phyloP scores from a whole-genome alignment of 2,797 vertebrate genomes.

The Gymnodraco acuticeps region DNA sequence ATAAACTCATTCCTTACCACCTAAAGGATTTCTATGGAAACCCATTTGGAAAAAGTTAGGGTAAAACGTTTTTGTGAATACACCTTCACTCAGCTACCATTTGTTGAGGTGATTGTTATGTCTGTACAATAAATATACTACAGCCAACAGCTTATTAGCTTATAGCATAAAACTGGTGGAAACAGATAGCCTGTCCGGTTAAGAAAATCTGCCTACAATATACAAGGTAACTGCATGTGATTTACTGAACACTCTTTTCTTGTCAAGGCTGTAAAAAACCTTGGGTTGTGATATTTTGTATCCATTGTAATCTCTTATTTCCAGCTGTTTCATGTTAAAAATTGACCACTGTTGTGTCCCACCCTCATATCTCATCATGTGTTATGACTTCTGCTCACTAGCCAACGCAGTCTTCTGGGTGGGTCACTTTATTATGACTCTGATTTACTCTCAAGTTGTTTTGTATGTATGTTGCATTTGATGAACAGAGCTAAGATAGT shows the following conservation, averaged over 20 bases:
- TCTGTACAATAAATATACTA: background rate
- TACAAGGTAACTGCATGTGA: background rate
- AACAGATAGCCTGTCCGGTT: background rate
- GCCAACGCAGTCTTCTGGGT: constrained; percentile 45
- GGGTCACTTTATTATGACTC: constrained; percentile 26
- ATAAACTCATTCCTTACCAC: background rate
- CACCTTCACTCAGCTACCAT: background rate
- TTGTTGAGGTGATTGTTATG: background rate
- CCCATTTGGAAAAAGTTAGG: background rate
- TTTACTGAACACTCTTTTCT: background rate
- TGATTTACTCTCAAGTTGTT: constrained; percentile 21
- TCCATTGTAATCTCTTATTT: constrained; percentile 16
- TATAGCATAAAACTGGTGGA: background rate
- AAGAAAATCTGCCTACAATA: background rate
- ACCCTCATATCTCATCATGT: constrained; percentile 38
- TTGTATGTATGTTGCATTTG: constrained; percentile 10
- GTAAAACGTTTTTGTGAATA: background rate
- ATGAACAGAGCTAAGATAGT: background rate
- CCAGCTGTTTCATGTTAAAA: constrained; percentile 42
- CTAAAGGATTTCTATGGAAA: background rate
- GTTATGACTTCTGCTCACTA: constrained; percentile 25
- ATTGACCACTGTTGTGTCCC: constrained; percentile 33
- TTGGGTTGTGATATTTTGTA: background rate
- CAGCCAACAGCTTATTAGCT: background rate
- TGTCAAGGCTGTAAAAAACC: constrained; percentile 6